These are phyloP conservation scores for Ectemnius lituratus DNA, from an alignment of 2,888 invertebrate species.

Conservation along the genomic window DNA sequence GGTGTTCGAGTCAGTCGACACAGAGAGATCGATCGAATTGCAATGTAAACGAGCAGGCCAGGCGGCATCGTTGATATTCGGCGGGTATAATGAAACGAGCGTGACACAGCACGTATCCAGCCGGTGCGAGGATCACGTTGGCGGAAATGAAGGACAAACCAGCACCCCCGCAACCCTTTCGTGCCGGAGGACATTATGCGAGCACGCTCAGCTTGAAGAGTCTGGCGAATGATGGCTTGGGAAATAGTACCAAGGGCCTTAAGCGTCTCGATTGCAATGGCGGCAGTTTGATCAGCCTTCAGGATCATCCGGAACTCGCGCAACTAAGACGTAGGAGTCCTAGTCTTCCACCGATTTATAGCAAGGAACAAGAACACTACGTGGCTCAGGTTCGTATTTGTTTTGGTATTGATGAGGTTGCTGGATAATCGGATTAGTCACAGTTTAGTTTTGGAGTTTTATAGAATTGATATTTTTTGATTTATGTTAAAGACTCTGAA, in stretches of 20 bases:
- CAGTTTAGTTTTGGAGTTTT: too few species aligned
- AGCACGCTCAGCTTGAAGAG: conserved; percentile 68
- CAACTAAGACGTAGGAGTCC: conserved; percentile 82
- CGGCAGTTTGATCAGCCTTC: conserved; percentile 75
- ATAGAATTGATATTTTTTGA: too few species aligned
- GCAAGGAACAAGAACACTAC: conserved; percentile 76
- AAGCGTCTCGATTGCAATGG: conserved; percentile 64
- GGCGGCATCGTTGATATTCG: background rate
- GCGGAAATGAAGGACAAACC: conserved; percentile 61
- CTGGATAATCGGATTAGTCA: too few species aligned
- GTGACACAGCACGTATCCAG: conserved; percentile 50
- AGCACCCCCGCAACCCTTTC: conserved; percentile 59
- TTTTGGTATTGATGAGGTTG: too few species aligned
- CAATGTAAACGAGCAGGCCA: conserved; percentile 14
- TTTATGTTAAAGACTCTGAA: too few species aligned
- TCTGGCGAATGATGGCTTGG: conserved; percentile 60
- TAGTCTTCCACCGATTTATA: conserved; percentile 84
- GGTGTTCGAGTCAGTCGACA: too few species aligned
- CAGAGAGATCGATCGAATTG: conserved; percentile 26
- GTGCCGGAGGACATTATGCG: conserved; percentile 64
- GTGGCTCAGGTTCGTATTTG: conserved; percentile 72
- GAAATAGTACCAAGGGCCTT: conserved; percentile 56
- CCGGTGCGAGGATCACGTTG: conserved; percentile 60
- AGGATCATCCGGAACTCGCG: conserved; percentile 79
- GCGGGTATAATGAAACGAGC: conserved; percentile 21